phyloP scores from a whole-genome alignment of 2,113 vertebrate species.

The Bubo blakistoni region DNA sequence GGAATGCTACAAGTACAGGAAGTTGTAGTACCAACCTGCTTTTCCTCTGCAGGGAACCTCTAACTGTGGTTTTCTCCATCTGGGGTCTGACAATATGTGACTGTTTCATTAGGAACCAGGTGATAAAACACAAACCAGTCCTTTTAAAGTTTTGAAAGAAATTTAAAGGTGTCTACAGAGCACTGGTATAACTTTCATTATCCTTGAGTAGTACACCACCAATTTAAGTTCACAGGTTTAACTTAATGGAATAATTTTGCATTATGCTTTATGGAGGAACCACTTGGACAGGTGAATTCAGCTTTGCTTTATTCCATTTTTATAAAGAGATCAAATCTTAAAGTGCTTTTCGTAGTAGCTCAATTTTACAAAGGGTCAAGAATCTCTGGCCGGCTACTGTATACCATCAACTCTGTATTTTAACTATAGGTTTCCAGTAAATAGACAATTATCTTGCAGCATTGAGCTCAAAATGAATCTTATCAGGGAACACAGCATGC shows the following conservation, averaged over 20 bases:
- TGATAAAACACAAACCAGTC: neutral
- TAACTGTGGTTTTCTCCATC: neutral
- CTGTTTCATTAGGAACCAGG: neutral
- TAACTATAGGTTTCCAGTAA: neutral
- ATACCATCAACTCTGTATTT: neutral
- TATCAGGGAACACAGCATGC: neutral
- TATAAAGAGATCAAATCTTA: neutral
- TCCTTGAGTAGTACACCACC: neutral
- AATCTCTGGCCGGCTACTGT: neutral
- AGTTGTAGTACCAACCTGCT: neutral
- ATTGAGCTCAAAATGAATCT: neutral
- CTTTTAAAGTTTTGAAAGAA: neutral
- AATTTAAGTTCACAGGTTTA: neutral
- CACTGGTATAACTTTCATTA: neutral
- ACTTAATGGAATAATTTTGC: neutral
- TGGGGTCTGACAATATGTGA: neutral
- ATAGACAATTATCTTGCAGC: neutral
- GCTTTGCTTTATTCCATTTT: neutral
- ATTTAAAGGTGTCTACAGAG: neutral
- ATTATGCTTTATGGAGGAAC: neutral
- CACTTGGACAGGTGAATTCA: neutral
- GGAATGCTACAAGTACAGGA: neutral
- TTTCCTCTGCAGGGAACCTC: neutral
- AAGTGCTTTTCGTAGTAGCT: neutral
- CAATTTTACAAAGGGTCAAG: neutral